Evolutionary conservation across 2,113 vertebrate species (phyloP).

Genomic region (Casuarius casuarius): DNA sequence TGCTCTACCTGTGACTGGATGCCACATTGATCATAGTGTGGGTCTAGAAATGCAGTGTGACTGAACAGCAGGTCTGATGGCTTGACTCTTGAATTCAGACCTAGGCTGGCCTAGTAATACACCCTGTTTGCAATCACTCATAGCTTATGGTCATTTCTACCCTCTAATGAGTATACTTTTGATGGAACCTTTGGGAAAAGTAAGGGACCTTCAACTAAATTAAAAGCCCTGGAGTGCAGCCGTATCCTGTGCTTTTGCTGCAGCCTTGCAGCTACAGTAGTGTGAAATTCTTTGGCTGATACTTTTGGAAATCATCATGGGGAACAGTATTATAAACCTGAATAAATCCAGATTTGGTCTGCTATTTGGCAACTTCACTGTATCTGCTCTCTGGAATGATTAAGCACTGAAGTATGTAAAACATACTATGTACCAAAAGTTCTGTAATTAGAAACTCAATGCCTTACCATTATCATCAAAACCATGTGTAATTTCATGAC

Average conservation of each 20-base stretch:
- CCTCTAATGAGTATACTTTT: not conserved
- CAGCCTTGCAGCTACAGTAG: not conserved
- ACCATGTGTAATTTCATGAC: slow-evolving; percentile 96
- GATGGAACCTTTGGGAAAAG: not conserved
- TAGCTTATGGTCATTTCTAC: not conserved
- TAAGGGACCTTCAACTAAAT: not conserved
- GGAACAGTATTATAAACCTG: not conserved
- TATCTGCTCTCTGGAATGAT: not conserved
- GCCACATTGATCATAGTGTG: not conserved
- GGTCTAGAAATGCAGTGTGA: not conserved
- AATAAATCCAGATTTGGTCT: not conserved
- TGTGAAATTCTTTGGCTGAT: accelerated
- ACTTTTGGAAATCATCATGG: not conserved
- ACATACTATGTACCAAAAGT: accelerated
- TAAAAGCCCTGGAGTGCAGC: not conserved
- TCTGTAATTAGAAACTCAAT: accelerated
- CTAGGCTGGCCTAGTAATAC: not conserved
- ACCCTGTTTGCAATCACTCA: too few species aligned
- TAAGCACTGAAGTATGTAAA: not conserved
- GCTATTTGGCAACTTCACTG: accelerated
- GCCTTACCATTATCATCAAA: slow-evolving; percentile 94
- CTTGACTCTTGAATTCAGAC: not conserved
- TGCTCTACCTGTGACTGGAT: not conserved
- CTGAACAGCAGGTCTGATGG: not conserved
- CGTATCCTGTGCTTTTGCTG: not conserved